A percentile compares a stretch with the other conserved stretches of the same genome.
phyloP scores from a whole-genome alignment of 2,113 vertebrate genomes.

The Climacteris rufus region DNA sequence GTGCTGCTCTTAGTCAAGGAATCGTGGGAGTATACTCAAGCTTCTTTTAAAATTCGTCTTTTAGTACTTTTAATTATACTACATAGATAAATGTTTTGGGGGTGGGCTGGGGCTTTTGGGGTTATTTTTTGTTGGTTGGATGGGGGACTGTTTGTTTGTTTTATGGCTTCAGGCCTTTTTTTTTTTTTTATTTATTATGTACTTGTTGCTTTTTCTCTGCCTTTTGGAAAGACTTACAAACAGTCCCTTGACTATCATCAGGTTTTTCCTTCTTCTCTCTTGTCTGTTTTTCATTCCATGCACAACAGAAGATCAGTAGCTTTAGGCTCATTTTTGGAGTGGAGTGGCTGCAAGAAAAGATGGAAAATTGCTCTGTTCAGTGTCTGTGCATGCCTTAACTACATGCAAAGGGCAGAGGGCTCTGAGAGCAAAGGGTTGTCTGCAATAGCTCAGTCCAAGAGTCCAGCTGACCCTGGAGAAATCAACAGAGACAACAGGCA shows the following conservation, averaged over 20 bases:
- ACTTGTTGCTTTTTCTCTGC: neutral
- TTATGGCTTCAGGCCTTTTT: neutral
- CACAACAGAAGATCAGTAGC: neutral
- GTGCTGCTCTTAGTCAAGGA: neutral
- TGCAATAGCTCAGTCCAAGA: neutral
- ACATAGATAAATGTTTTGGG: neutral
- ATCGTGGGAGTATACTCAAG: neutral
- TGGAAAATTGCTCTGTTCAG: neutral
- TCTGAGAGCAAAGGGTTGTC: neutral
- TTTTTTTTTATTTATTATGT: neutral
- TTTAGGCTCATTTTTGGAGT: neutral
- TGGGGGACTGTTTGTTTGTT: neutral
- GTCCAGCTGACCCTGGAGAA: constrained; percentile 19
- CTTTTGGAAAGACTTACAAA: neutral
- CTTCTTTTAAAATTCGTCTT: neutral
- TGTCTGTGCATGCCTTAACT: neutral
- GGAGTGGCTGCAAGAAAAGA: neutral
- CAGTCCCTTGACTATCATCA: constrained; percentile 22
- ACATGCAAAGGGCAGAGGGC: neutral
- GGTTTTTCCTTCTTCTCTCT: neutral
- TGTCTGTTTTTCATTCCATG: neutral
- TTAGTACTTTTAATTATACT: neutral
- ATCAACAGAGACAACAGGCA: neutral
- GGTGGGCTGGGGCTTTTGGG: accelerated
- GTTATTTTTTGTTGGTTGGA: neutral